These are phyloP conservation scores for Eulemur mongoz DNA, from an alignment of 2,797 vertebrate species.

Conservation along the genomic window DNA sequence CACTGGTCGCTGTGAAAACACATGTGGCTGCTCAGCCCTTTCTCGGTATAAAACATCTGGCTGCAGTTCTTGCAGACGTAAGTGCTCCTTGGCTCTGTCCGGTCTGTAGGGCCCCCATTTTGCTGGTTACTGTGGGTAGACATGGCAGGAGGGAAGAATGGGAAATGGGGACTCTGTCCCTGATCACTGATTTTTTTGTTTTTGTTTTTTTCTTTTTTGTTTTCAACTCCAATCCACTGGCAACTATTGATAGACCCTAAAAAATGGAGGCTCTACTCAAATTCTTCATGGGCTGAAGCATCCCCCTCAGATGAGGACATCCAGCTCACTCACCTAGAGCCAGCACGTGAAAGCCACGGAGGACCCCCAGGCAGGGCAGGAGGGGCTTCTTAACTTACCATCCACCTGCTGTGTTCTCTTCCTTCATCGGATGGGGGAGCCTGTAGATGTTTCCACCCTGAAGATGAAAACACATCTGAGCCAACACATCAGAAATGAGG, in stretches of 20 bases:
- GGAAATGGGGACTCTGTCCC: neutral
- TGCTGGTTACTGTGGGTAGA: constrained; percentile 46
- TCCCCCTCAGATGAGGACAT: neutral
- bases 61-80: constrained; percentile 66
- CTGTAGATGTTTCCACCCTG: constrained; percentile 83
- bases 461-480: constrained; percentile 5
- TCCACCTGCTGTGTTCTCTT: constrained; percentile 46
- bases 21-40: constrained; percentile 76
- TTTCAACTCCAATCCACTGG: neutral
- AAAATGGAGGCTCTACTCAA: neutral
- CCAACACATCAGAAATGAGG: neutral
- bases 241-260: neutral
- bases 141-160: neutral
- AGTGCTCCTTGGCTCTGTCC: constrained; percentile 37
- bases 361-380: neutral
- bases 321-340: neutral
- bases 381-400: constrained; percentile 70
- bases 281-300: neutral
- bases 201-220: neutral
- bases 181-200: neutral
- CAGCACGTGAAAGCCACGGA: neutral
- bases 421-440: constrained; percentile 62
- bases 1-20: constrained; percentile 77
- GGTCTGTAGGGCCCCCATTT: constrained; percentile 25
- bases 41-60: constrained; percentile 74